Evolutionary conservation across 2,797 vertebrate species (phyloP), one percentile per base, ranked within the genome.

Genomic region (Pterois miles): DNA sequence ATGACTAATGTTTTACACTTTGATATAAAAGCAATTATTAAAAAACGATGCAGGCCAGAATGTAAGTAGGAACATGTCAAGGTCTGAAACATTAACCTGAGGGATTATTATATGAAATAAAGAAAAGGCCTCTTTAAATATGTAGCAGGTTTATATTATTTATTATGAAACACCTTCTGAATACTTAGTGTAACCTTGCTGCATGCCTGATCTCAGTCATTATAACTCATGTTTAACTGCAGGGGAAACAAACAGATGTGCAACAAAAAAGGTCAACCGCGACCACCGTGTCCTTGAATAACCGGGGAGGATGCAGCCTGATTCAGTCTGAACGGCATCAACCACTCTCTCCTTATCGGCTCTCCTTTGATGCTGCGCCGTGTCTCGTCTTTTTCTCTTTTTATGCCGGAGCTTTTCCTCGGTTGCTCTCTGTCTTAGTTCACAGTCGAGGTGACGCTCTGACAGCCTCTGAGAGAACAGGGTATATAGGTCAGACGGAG

Each of bases 401-500:
- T 33, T 54, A 67, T 27, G 8, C 27, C 46, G 22, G 18, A 59
- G 65, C 60, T 68, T 77, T 23, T 74, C 60, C 74, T 64, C 3
- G 25, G 59, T 56, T 59, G 57, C 54, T 71, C 58, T 81, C 27
- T 1, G 8, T 64, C 68, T 72, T 9, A 29, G 79, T 90, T 87
- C 80, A 78, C 62, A 40, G 76, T 34, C 4, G 72, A 83, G 81
- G 85, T 87, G 85, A 76, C 0, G 74, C 43, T 82, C 65, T 67
- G 81, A 82, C 80, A 67, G 80, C 76, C 48, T 88, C 82, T 74
- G 77, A 80, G 75, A 40, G 78, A 89, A 63, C 58, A 10, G 38
- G 40, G 34, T 75, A 90, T 90, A 72, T 91, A 89, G 90, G 89
- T 91, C 90, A 92, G 87, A 85, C 80, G 6, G 74, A 66, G 81